A percentile compares a stretch with the other conserved stretches of the same genome.
Conservation (phyloP, 2,113 vertebrate species). For the Chascanopsetta lugubris region DNA sequence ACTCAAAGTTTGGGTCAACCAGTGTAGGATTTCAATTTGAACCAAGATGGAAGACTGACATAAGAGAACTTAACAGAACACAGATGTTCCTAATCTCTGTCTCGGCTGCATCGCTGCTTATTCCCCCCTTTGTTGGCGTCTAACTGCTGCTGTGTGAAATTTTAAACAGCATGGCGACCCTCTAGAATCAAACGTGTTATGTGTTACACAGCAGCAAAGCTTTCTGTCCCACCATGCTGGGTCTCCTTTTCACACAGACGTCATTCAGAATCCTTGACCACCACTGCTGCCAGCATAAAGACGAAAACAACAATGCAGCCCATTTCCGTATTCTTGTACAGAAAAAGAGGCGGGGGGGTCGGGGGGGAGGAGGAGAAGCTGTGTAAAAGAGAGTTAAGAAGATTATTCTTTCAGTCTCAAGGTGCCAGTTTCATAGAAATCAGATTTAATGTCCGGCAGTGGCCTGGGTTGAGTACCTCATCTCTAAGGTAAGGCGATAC, state of each 20-base stretch:
- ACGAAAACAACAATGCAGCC: not conserved
- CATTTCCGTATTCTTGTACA: conserved; percentile 1
- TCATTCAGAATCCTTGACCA: not conserved
- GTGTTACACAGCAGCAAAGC: not conserved
- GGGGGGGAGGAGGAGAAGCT: not conserved
- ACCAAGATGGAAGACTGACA: conserved; percentile 26
- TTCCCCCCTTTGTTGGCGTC: not conserved
- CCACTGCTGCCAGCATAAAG: not conserved
- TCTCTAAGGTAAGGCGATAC: conserved; percentile 53
- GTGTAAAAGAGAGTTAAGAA: not conserved
- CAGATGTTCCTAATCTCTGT: conserved; percentile 41
- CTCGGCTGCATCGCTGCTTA: not conserved
- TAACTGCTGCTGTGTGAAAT: not conserved
- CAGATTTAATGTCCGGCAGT: conserved; percentile 47
- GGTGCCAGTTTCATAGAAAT: conserved; percentile 20
- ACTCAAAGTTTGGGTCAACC: not conserved
- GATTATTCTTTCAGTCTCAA: conserved; percentile 28
- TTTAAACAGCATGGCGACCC: not conserved
- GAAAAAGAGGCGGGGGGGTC: not conserved
- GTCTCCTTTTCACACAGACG: not conserved
- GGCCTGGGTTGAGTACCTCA: conserved; percentile 2
- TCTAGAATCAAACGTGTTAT: not conserved
- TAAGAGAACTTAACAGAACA: conserved; percentile 35
- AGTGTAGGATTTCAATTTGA: conserved; percentile 14
- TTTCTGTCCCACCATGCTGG: not conserved